Base-by-base conservation (phyloP, 2,888 invertebrate species). In the Calameuta filiformis region DNA sequence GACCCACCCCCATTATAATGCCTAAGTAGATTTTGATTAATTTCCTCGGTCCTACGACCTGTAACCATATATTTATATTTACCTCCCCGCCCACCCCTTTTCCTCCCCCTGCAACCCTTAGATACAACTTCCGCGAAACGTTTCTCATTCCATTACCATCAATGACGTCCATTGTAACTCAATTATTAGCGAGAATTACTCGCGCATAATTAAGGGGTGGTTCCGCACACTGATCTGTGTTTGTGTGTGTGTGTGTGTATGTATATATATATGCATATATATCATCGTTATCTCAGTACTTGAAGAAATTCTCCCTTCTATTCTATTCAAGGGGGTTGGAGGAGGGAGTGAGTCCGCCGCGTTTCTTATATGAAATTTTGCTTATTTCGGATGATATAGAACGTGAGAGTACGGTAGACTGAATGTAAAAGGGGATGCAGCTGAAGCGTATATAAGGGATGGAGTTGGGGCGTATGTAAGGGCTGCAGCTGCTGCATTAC, bases 11-110 rank as follows among this genome's bases (percentile, higher is more conserved):
- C 37, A n/a, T 37, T 12, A 30, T 31, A 37, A 40, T 71, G 35
- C n/a, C 73, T 68, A 56, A 40, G 68, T 76, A 73, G 76, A 73
- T 76, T 76, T 76, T 76, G 68, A 76, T 76, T 71, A 76, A 76
- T 76, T 76, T 76, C 73, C 71, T 37, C 56, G 56, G 9, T 56
- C 23, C 56, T 23, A 23, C 56, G 23, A 56, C 56, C 56, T 56
- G 56, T 15, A 56, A 56, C 9, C 56, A 23, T 56, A 56, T 56
- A 56, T 23, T 23, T 56, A 56, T 56, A 56, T 56, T 6, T 56
- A 9, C 2, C 56, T 23, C 23, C 9, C 15, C 40, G 15, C 1
- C 23, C 1, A 56, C 23, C 56, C 56, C 56, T 15, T 31, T 23
- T 12, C 33, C 34, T 12, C 31, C 33, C 12, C 12, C 69, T 31